phyloP scores from a whole-genome alignment of 2,797 vertebrate genomes.

The Eidolon dupreanum region DNA sequence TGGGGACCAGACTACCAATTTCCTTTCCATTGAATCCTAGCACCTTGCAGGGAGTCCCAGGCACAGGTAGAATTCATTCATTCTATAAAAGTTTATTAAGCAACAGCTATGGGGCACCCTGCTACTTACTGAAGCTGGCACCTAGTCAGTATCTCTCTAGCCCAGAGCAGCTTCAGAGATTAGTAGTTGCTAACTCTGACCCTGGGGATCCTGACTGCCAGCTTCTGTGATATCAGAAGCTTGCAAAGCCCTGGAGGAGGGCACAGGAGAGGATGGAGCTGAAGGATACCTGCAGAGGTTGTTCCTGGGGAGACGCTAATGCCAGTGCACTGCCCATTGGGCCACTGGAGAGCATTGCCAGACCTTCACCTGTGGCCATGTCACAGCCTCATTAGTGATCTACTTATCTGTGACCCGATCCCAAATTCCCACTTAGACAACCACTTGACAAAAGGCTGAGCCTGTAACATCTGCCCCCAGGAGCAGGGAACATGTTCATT shows the following conservation, averaged over 20 bases:
- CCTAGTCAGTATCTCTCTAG: not conserved
- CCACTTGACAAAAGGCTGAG: not conserved
- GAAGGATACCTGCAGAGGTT: not conserved
- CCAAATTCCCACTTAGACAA: not conserved
- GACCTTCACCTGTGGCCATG: not conserved
- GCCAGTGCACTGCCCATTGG: fast-evolving
- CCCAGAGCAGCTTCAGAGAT: not conserved
- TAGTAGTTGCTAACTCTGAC: not conserved
- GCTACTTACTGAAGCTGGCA: not conserved
- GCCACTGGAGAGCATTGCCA: not conserved
- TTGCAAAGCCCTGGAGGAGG: not conserved
- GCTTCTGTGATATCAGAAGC: not conserved
- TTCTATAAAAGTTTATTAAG: not conserved
- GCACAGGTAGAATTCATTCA: not conserved
- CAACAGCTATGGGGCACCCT: not conserved
- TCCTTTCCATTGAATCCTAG: not conserved
- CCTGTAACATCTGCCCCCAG: not conserved
- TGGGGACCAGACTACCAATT: not conserved
- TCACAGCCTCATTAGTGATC: not conserved
- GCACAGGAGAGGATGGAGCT: not conserved
- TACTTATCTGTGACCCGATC: not conserved
- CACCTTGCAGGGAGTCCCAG: not conserved
- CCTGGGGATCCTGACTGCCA: not conserved
- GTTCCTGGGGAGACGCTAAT: too few relatives aligned
- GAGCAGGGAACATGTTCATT: too few relatives aligned